phyloP scores from a whole-genome alignment of 2,888 invertebrate species.

The Aspidiotus rigidus region DNA sequence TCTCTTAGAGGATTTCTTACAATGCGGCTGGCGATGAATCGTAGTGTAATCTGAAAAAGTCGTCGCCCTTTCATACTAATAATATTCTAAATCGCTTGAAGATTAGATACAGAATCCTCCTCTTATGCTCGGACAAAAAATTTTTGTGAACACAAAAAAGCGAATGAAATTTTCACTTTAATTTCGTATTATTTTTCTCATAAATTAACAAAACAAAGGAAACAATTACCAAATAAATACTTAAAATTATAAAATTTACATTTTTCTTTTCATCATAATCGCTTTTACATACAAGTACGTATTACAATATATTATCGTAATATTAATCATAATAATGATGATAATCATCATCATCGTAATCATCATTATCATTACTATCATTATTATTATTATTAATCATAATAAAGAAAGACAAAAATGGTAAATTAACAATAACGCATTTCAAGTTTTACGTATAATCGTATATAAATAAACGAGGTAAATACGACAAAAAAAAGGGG shows the following conservation, averaged over 20 bases:
- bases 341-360: no score
- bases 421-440: conserved; percentile 17
- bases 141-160: no score
- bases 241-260: conserved; percentile 14
- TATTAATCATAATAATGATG: no score
- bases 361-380: no score
- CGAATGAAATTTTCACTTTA: not conserved
- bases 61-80: no score
- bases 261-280: conserved; percentile 9
- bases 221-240: conserved; percentile 28
- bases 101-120: no score
- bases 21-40: no score
- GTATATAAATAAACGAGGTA: conserved; percentile 1
- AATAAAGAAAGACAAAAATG: conserved; percentile 28
- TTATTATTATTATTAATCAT: conserved; percentile 2
- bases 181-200: conserved; percentile 1
- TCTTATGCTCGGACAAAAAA: no score
- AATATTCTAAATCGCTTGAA: no score
- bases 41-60: no score
- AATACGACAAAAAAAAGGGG: not conserved
- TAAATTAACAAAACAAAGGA: conserved; percentile 27
- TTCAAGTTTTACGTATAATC: conserved; percentile 12
- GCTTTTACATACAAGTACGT: not conserved
- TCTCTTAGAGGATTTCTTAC: no score
- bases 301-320: no score